Conservation (phyloP, 2,888 invertebrate species). For the Lithosia quadra region DNA sequence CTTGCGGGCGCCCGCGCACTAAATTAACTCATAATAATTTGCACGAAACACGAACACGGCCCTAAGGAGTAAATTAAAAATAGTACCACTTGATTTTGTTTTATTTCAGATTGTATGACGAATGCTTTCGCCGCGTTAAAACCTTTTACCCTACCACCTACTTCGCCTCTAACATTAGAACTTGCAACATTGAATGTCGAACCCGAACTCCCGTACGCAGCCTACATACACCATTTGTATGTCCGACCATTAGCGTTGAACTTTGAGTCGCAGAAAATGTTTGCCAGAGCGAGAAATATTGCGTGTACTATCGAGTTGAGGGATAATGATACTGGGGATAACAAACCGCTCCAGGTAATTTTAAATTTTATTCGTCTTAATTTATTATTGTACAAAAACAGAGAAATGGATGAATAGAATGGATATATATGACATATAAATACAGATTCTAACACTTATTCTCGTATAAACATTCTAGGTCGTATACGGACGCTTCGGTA, state of each 20-base stretch:
- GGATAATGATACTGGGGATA: conserved; percentile 90
- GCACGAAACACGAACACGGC: too few species aligned
- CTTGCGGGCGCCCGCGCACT: too few species aligned
- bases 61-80: too few species aligned
- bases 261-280: conserved; percentile 96
- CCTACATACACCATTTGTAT: conserved; percentile 96
- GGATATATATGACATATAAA: too few species aligned
- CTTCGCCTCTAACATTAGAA: conserved; percentile 92
- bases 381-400: neutral
- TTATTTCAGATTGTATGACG: conserved; percentile 92
- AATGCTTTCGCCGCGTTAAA: conserved; percentile 94
- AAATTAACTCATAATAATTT: too few species aligned
- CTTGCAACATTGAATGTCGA: conserved; percentile 93
- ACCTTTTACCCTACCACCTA: conserved; percentile 94
- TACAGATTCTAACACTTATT: neutral
- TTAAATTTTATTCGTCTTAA: neutral
- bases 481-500: conserved; percentile 80
- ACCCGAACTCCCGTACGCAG: conserved; percentile 93
- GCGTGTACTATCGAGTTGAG: conserved; percentile 96
- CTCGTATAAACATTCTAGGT: conserved; percentile 56
- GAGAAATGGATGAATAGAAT: too few species aligned
- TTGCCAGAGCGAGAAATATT: conserved; percentile 97
- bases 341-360: conserved; percentile 89
- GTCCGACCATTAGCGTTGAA: conserved; percentile 95
- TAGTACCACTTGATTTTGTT: neutral